phyloP scores from a whole-genome alignment of 1,140 invertebrate genomes.

The Drosophila ananassae region DNA sequence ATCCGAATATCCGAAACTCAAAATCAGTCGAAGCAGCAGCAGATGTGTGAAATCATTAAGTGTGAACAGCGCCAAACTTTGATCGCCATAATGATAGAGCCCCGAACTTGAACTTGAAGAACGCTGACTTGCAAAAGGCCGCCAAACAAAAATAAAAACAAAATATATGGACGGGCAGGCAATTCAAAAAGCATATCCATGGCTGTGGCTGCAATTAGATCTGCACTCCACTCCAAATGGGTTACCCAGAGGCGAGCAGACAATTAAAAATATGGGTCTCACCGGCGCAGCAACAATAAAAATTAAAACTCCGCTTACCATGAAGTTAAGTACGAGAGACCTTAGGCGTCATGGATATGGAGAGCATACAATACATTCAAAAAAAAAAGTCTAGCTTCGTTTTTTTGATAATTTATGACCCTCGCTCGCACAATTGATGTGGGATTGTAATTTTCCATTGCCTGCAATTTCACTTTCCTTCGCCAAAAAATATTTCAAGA shows the following conservation, averaged over 20 bases:
- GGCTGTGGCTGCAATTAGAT: slow-evolving; percentile 70
- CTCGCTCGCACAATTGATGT: slow-evolving; percentile 21
- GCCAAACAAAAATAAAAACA: slow-evolving; percentile 24
- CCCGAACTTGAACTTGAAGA: slow-evolving; percentile 74
- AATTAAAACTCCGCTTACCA: slow-evolving; percentile 63
- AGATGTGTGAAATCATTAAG: slow-evolving; percentile 70
- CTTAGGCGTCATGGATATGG: slow-evolving; percentile 50
- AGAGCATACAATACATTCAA: neutral
- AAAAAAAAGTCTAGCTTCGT: neutral
- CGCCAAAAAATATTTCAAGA: slow-evolving; percentile 26
- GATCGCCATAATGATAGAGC: slow-evolving; percentile 59
- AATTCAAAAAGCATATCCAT: slow-evolving; percentile 40
- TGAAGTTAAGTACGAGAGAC: slow-evolving; percentile 66
- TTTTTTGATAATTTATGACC: slow-evolving; percentile 8
- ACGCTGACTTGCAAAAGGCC: slow-evolving; percentile 51
- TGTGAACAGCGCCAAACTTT: slow-evolving; percentile 72
- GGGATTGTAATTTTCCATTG: slow-evolving; percentile 42
- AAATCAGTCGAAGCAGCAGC: slow-evolving; percentile 27
- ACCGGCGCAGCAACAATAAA: slow-evolving; percentile 35
- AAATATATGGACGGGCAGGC: slow-evolving; percentile 9
- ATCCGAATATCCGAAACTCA: slow-evolving; percentile 32
- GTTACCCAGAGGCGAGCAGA: slow-evolving; percentile 61
- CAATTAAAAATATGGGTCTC: slow-evolving; percentile 66
- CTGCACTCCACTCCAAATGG: slow-evolving; percentile 58
- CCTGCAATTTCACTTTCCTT: slow-evolving; percentile 72